phyloP scores from a whole-genome alignment of 1,140 invertebrate species.

The Trichonephila clavipes region DNA sequence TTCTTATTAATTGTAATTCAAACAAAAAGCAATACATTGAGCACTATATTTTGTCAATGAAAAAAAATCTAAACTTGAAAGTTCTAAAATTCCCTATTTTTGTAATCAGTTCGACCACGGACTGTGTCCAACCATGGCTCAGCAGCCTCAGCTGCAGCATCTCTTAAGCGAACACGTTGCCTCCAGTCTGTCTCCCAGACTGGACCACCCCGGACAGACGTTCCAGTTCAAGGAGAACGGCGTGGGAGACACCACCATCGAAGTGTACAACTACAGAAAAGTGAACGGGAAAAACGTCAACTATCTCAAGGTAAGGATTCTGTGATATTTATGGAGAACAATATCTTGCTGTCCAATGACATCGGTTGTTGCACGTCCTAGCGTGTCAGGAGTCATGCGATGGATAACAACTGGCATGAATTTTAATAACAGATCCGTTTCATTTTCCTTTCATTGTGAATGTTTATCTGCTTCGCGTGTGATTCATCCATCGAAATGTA shows the following conservation, averaged over 20 bases:
- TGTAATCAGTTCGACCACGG: conserved; percentile 47
- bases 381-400: too few species aligned
- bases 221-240: conserved; percentile 80
- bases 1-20: too few species aligned
- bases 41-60: too few species aligned
- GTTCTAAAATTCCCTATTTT: background rate
- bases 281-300: background rate
- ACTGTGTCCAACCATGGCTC: conserved; percentile 79
- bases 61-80: too few species aligned
- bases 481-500: too few species aligned
- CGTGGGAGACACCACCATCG: conserved; percentile 81
- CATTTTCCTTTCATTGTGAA: too few species aligned
- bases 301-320: conserved; percentile 68
- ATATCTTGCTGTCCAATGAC: background rate
- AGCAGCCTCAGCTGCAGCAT: conserved; percentile 79
- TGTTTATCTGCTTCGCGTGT: too few species aligned
- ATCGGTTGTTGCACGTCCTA: too few species aligned
- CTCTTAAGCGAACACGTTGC: conserved; percentile 79
- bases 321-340: background rate
- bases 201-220: conserved; percentile 78
- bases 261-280: conserved; percentile 80
- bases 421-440: too few species aligned
- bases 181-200: conserved; percentile 78
- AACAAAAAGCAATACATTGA: too few species aligned
- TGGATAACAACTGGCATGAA: too few species aligned